phyloP scores from a whole-genome alignment of 2,888 invertebrate species.

The Diplazon laetatorius region DNA sequence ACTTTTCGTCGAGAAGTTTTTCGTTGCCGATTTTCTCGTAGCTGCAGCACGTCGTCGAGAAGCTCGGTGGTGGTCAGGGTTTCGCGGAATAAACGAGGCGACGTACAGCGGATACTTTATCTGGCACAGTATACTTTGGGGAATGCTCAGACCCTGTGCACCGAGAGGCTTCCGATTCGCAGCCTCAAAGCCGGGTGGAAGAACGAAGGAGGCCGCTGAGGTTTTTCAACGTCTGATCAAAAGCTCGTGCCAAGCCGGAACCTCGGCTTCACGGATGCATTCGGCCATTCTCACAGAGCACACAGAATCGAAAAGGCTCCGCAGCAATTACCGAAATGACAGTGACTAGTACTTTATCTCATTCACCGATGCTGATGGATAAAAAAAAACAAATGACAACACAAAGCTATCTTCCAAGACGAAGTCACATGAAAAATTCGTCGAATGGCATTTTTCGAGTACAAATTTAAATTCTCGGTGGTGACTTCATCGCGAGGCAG shows the following conservation, averaged over 20 bases:
- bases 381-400: conserved; percentile 7
- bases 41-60: conserved; percentile 21
- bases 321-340: conserved; percentile 45
- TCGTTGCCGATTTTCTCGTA: conserved; percentile 19
- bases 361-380: not conserved
- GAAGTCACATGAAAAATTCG: not conserved
- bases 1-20: conserved; percentile 37
- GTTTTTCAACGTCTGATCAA: conserved; percentile 59
- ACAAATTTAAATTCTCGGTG: not conserved
- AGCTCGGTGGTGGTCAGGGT: conserved; percentile 35
- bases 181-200: conserved; percentile 48
- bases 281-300: conserved; percentile 18
- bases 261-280: conserved; percentile 21
- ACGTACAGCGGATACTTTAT: conserved; percentile 47
- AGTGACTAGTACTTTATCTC: conserved; percentile 4
- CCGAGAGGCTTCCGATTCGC: conserved; percentile 45
- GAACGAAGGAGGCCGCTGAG: conserved; percentile 44
- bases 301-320: conserved; percentile 19
- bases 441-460: not conserved
- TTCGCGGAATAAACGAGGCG: conserved; percentile 57
- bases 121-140: conserved; percentile 1
- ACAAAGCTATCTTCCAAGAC: no score
- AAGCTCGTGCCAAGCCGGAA: conserved; percentile 39
- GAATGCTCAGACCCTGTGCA: conserved; percentile 26
- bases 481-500: not conserved